These are phyloP conservation scores for Lutjanus erythropterus DNA, from an alignment of 2,113 vertebrate species.

Conservation along the genomic window DNA sequence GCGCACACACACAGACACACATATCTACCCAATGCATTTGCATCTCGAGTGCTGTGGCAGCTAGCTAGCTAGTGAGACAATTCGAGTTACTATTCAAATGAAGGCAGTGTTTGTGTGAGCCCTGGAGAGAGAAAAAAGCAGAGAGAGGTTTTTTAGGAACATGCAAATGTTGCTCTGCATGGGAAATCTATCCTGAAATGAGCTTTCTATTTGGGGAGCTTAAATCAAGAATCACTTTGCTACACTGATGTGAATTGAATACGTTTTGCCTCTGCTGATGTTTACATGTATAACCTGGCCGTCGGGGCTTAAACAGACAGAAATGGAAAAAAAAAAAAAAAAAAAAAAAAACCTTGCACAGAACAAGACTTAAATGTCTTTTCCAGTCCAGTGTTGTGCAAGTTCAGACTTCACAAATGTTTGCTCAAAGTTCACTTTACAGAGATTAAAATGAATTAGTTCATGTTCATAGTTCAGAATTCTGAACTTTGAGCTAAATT, in stretches of 20 bases:
- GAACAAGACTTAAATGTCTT: neutral
- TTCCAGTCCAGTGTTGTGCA: no score
- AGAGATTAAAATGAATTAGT: no score
- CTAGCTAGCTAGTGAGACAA: slow-evolving; percentile 68
- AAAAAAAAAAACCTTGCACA: neutral
- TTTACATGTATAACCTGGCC: slow-evolving; percentile 39
- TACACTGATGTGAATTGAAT: slow-evolving; percentile 70
- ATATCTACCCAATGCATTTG: slow-evolving; percentile 56
- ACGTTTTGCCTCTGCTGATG: slow-evolving; percentile 52
- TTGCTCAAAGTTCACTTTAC: no score
- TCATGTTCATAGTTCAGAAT: no score
- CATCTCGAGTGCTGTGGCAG: slow-evolving; percentile 70
- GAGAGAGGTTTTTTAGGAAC: slow-evolving; percentile 56
- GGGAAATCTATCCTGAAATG: slow-evolving; percentile 91
- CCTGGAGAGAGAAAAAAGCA: slow-evolving; percentile 86
- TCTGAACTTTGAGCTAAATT: no score
- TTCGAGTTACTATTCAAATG: slow-evolving; percentile 81
- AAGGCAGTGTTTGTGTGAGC: slow-evolving; percentile 68
- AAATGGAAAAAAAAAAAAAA: neutral
- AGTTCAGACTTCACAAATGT: no score
- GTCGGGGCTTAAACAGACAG: neutral
- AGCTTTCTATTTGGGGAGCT: slow-evolving; percentile 92
- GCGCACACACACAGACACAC: slow-evolving; percentile 31
- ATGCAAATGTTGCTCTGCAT: slow-evolving; percentile 88
- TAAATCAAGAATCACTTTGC: slow-evolving; percentile 89